Conservation (phyloP, 2,113 vertebrate genomes). For the Vanacampus margaritifer region DNA sequence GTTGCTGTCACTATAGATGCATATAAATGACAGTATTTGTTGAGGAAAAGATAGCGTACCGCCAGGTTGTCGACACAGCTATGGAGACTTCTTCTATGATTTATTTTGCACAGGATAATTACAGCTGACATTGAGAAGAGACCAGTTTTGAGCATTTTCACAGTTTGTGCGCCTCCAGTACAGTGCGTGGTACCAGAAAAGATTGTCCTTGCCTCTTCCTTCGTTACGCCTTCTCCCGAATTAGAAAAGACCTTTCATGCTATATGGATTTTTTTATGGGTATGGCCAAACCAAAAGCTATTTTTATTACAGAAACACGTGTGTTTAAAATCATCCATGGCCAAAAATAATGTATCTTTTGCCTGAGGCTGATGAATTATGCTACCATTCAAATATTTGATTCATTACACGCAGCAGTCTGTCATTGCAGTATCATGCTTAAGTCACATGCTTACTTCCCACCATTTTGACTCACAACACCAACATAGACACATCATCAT, state of each 20-base stretch:
- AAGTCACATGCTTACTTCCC: no score
- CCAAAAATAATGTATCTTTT: not conserved
- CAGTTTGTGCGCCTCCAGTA: conserved; percentile 37
- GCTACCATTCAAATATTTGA: not conserved
- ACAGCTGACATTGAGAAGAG: not conserved
- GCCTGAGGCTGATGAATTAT: not conserved
- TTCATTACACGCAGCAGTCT: not conserved
- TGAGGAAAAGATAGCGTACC: conserved; percentile 23
- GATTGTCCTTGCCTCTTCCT: conserved; percentile 31
- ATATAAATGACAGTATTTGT: conserved; percentile 12
- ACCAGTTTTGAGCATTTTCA: conserved; percentile 38
- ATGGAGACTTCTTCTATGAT: not conserved
- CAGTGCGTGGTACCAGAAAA: conserved; percentile 37
- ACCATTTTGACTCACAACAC: conserved; percentile 2
- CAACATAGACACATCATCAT: not conserved
- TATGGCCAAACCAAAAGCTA: not conserved
- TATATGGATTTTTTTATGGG: conserved; percentile 12
- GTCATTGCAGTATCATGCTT: not conserved
- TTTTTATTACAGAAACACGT: not conserved
- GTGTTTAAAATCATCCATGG: no score
- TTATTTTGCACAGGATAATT: not conserved
- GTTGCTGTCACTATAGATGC: conserved; percentile 39
- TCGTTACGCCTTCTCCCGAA: conserved; percentile 27
- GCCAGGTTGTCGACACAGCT: conserved; percentile 15
- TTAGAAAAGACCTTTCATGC: conserved; percentile 9